These are phyloP conservation scores for Melitaea cinxia DNA, from an alignment of 1,140 invertebrate species.

Conservation along the genomic window DNA sequence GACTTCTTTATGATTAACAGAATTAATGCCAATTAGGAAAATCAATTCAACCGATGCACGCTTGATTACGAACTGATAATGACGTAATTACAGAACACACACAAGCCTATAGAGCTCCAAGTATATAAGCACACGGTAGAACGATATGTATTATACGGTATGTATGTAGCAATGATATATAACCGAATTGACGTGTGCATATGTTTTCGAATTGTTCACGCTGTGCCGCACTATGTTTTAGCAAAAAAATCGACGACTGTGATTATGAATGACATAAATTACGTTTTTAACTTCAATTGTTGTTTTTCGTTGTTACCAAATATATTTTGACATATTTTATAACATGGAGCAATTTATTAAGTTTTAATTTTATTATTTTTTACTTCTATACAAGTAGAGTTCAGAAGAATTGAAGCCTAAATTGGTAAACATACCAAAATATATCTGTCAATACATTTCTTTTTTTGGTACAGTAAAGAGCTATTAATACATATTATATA, in stretches of 20 bases:
- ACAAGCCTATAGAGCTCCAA: conserved; percentile 33
- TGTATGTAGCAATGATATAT: conserved; percentile 17
- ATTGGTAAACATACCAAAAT: too few species aligned
- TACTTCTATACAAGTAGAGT: too few species aligned
- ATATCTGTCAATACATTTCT: too few species aligned
- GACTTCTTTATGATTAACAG: conserved; percentile 8
- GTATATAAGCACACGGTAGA: conserved; percentile 37
- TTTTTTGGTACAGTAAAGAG: too few species aligned
- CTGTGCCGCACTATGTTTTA: conserved; percentile 10
- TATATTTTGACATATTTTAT: too few species aligned
- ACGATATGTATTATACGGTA: conserved; percentile 24
- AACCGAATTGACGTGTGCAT: conserved; percentile 26
- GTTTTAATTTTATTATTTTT: too few species aligned
- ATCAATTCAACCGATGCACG: conserved; percentile 61
- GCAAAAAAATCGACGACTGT: neutral
- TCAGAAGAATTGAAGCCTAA: too few species aligned
- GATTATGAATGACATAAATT: neutral
- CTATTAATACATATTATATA: too few species aligned
- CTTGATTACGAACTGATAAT: conserved; percentile 64
- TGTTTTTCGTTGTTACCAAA: too few species aligned
- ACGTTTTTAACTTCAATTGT: too few species aligned
- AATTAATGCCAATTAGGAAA: conserved; percentile 49
- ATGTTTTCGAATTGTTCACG: conserved; percentile 29
- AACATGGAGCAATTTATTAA: too few species aligned
- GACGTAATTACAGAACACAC: conserved; percentile 57